phyloP scores from a whole-genome alignment of 2,113 vertebrate species.

The Colistium nudipinnis region DNA sequence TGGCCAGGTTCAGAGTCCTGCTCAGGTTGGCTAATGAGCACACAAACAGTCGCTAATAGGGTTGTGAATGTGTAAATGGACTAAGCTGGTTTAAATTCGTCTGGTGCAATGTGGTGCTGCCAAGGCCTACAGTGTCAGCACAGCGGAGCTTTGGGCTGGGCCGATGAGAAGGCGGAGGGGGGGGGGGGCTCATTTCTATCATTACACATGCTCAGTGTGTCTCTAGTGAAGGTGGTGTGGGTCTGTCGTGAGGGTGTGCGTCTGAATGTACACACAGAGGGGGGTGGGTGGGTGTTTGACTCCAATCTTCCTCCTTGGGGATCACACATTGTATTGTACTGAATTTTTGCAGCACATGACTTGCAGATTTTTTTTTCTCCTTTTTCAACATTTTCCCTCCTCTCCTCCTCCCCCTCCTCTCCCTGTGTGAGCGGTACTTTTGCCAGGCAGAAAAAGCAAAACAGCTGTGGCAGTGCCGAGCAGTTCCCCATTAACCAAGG shows the following conservation, averaged over 20 bases:
- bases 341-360: conserved; percentile 72
- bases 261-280: neutral
- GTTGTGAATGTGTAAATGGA: conserved; percentile 52
- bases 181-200: conserved; percentile 25
- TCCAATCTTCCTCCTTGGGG: conserved; percentile 50
- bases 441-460: conserved; percentile 74
- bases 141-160: too few species aligned
- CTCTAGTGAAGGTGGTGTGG: conserved; percentile 52
- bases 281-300: conserved; percentile 49
- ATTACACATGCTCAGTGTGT: conserved; percentile 62
- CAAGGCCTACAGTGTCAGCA: too few species aligned
- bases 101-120: conserved; percentile 51
- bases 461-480: conserved; percentile 67
- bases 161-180: neutral
- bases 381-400: conserved; percentile 31
- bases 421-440: conserved; percentile 34
- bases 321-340: conserved; percentile 73
- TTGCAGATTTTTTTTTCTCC: conserved; percentile 67
- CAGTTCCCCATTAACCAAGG: conserved; percentile 67
- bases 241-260: conserved; percentile 14
- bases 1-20: conserved; percentile 53
- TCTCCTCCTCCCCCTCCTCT: neutral
- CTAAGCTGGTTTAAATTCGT: conserved; percentile 56
- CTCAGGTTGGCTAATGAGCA: conserved; percentile 40
- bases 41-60: conserved; percentile 59